Evolutionary conservation across 2,113 vertebrate species (phyloP).

Genomic region (Prinia subflava): DNA sequence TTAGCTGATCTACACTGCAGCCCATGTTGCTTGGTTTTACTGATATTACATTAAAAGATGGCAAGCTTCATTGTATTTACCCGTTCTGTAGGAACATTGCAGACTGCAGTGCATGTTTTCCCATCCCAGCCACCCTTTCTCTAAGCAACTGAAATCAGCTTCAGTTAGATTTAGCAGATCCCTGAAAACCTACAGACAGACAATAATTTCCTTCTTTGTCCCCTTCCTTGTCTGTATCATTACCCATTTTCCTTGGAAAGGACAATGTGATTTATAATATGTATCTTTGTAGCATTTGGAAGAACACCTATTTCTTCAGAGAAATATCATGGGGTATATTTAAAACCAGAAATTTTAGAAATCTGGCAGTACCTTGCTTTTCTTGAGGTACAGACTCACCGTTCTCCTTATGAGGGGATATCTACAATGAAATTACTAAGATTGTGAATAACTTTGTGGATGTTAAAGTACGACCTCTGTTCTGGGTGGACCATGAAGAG

Average conservation of each 20-base stretch:
- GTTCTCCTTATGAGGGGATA: not conserved
- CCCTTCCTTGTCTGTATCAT: not conserved
- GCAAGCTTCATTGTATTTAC: not conserved
- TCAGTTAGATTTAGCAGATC: not conserved
- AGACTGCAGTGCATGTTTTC: not conserved
- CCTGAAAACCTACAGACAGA: not conserved
- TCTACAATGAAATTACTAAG: not conserved
- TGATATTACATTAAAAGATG: not conserved
- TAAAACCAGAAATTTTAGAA: not conserved
- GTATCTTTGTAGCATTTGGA: not conserved
- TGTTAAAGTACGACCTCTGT: not conserved
- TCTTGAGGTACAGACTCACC: not conserved
- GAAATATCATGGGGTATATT: not conserved
- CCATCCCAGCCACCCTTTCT: not conserved
- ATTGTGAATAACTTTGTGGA: not conserved
- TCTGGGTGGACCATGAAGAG: not conserved
- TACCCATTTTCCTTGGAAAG: not conserved
- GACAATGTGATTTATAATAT: not conserved
- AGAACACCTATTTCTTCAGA: not conserved
- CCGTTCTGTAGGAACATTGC: not conserved
- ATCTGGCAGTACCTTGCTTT: not conserved
- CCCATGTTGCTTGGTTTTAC: not conserved
- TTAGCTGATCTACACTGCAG: not conserved
- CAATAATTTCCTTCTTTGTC: not conserved
- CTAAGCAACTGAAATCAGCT: not conserved